Percentiles rank a stretch among this genome's conserved stretches.
Conservation (phyloP, 2,797 vertebrate species). For the Phalloptychus januarius region DNA sequence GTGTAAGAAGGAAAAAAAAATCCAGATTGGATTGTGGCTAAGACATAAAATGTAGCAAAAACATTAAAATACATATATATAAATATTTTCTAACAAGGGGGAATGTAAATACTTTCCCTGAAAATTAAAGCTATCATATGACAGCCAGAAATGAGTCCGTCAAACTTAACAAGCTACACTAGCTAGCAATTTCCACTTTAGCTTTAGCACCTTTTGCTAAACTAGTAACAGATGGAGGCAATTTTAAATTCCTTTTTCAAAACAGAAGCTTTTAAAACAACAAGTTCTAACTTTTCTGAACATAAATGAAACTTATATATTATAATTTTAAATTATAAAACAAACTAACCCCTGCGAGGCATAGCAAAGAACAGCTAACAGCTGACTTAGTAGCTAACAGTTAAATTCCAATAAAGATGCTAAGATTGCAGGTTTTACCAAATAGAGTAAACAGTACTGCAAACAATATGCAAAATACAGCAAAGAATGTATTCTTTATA, state of each 20-base stretch:
- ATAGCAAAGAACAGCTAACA: not conserved
- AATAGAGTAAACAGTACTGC: not conserved
- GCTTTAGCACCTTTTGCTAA: not conserved
- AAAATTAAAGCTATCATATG: not conserved
- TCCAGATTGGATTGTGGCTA: not conserved
- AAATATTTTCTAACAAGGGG: not conserved
- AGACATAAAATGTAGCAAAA: not conserved
- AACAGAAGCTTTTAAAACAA: not conserved
- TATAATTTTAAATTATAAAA: not conserved
- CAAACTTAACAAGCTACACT: not conserved
- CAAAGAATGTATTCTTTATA: no score
- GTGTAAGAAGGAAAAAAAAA: no score
- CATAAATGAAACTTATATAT: not conserved
- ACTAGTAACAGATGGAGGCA: not conserved
- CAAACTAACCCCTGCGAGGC: not conserved
- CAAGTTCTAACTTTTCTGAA: not conserved
- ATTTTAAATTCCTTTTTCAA: not conserved
- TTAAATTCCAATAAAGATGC: not conserved
- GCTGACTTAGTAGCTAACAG: not conserved
- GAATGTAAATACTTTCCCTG: not conserved
- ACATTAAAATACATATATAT: not conserved
- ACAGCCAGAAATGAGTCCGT: not conserved
- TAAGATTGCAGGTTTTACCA: not conserved
- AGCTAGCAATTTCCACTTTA: not conserved
- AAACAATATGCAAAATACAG: no score